Conservation (phyloP, 2,113 vertebrate species). For the Heterotis niloticus region DNA sequence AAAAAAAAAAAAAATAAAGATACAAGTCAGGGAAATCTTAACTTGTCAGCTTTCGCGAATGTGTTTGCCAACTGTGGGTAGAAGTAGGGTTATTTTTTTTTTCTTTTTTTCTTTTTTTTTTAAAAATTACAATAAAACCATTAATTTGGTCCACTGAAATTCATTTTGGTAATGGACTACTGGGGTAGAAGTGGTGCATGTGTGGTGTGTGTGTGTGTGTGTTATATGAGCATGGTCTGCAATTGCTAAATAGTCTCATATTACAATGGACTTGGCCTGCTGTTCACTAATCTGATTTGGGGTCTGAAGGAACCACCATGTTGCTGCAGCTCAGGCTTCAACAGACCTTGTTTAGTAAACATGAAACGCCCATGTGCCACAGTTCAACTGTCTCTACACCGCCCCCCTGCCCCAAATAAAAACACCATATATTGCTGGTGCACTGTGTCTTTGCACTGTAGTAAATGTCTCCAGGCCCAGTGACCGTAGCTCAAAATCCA, state of each 20-base stretch:
- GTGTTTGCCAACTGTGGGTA: slow-evolving; percentile 65
- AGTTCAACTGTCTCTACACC: background rate
- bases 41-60: slow-evolving; percentile 56
- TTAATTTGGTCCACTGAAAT: slow-evolving; percentile 65
- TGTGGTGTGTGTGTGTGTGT: background rate
- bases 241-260: too few relatives aligned
- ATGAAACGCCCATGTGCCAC: too few relatives aligned
- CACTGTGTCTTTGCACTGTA: too few relatives aligned
- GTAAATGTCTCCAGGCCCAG: too few relatives aligned
- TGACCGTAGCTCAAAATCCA: too few relatives aligned
- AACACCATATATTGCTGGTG: too few relatives aligned
- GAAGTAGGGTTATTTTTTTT: slow-evolving; percentile 38
- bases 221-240: background rate
- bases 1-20: slow-evolving; percentile 39
- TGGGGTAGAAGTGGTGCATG: slow-evolving; percentile 48
- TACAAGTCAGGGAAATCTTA: slow-evolving; percentile 58
- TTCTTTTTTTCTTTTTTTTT: slow-evolving; percentile 38
- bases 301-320: background rate
- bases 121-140: slow-evolving; percentile 6
- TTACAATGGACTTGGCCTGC: too few relatives aligned
- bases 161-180: slow-evolving; percentile 40
- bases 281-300: background rate
- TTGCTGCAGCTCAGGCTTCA: too few relatives aligned
- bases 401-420: background rate
- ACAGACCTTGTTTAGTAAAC: too few relatives aligned